Conservation (phyloP, 64 coral and sea anemone genomes). For the Anthopleura sola region DNA sequence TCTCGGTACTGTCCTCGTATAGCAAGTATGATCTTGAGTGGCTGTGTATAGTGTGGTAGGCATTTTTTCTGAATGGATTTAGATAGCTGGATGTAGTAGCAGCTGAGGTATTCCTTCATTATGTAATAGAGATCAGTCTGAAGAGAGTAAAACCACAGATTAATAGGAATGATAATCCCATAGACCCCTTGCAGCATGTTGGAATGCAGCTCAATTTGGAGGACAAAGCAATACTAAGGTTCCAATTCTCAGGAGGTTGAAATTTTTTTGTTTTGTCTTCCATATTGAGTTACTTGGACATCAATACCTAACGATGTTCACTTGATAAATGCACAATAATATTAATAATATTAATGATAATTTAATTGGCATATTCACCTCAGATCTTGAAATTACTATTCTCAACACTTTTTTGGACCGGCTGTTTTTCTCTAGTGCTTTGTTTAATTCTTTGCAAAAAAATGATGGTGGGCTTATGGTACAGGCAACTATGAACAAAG, state of each 20-base stretch:
- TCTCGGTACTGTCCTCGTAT: conserved; percentile 71
- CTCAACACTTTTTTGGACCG: conserved; percentile 40
- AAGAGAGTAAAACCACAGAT: not conserved
- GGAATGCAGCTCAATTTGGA: too few relatives aligned
- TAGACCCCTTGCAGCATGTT: too few relatives aligned
- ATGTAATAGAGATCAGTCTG: conserved; percentile 91
- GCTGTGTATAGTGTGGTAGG: conserved; percentile 46
- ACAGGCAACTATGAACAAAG: conserved; percentile 45
- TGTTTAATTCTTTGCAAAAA: conserved; percentile 59
- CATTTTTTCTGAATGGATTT: conserved; percentile 76
- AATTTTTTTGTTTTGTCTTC: too few relatives aligned
- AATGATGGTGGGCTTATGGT: conserved; percentile 65
- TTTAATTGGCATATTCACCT: conserved; percentile 31
- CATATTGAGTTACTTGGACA: too few relatives aligned
- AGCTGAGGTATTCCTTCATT: conserved; percentile 77
- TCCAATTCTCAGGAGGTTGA: too few relatives aligned
- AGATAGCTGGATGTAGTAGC: conserved; percentile 66
- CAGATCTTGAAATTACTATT: conserved; percentile 70
- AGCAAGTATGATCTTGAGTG: conserved; percentile 66
- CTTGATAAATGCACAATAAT: too few relatives aligned
- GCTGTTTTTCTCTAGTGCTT: conserved; percentile 34
- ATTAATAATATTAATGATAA: too few relatives aligned
- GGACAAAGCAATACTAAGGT: too few relatives aligned
- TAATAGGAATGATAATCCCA: too few relatives aligned
- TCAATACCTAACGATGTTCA: too few relatives aligned